phyloP scores from a whole-genome alignment of 2,797 vertebrate genomes.

The Sebastes minor region DNA sequence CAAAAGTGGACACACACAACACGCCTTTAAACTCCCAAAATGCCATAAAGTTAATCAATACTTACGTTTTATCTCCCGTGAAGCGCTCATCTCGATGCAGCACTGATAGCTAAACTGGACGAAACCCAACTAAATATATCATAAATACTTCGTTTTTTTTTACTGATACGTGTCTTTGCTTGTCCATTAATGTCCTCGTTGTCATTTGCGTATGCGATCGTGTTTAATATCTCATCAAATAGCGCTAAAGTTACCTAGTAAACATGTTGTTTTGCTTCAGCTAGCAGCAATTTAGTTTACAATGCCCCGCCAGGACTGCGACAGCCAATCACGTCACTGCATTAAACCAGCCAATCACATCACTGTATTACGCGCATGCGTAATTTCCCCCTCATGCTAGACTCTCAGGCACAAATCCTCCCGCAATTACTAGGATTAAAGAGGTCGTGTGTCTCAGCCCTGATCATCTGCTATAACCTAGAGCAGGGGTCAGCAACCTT shows the following conservation, averaged over 20 bases:
- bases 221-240: background rate
- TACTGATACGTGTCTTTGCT: background rate
- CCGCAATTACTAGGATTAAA: background rate
- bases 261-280: background rate
- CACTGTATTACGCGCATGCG: accelerated
- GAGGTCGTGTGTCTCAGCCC: background rate
- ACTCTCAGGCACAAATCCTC: constrained; percentile 30
- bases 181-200: background rate
- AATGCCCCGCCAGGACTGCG: constrained; percentile 61
- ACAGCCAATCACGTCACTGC: constrained; percentile 36
- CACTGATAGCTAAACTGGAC: background rate
- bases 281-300: constrained; percentile 25
- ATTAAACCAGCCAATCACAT: constrained; percentile 36
- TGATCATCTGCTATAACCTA: no score
- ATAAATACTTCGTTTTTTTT: no score
- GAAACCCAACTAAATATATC: no score
- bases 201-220: background rate
- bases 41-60: background rate
- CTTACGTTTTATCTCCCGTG: constrained; percentile 80
- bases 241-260: background rate
- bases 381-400: background rate
- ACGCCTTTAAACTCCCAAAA: background rate
- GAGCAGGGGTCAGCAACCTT: no score
- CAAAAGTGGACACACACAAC: accelerated
- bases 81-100: constrained; percentile 61